Evolutionary conservation across 2,888 invertebrate genomes (phyloP).

Genomic region (Xanthia togata): DNA sequence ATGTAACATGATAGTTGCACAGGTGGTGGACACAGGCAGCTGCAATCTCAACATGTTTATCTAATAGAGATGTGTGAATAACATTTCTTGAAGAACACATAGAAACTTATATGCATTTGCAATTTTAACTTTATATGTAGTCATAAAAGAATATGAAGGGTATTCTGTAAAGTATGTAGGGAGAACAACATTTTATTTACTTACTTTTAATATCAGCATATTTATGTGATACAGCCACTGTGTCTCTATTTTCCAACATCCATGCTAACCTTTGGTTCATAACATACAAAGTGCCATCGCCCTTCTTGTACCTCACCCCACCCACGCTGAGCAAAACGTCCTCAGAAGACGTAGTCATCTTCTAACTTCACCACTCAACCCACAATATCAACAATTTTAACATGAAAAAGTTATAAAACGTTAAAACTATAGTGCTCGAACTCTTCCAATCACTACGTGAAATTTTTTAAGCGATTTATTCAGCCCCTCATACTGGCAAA

Average conservation of each 20-base stretch:
- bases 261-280: slow-evolving; percentile 99
- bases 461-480: slow-evolving; percentile 50
- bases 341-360: slow-evolving; percentile 97
- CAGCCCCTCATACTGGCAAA: slow-evolving; percentile 39
- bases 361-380: slow-evolving; percentile 58
- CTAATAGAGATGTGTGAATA: slow-evolving; percentile 18
- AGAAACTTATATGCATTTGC: neutral
- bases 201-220: slow-evolving; percentile 99
- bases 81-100: neutral
- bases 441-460: slow-evolving; percentile 60
- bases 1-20: slow-evolving; percentile 24
- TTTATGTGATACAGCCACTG: slow-evolving; percentile 97
- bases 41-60: slow-evolving; percentile 5
- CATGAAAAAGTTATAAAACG: slow-evolving; percentile 68
- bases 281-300: slow-evolving; percentile 98
- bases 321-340: slow-evolving; percentile 98
- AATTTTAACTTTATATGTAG: neutral
- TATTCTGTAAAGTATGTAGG: neutral
- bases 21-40: slow-evolving; percentile 18
- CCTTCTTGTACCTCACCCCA: slow-evolving; percentile 98
- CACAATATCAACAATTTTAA: slow-evolving; percentile 59
- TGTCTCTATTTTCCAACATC: slow-evolving; percentile 98
- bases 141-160: neutral
- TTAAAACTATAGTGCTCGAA: slow-evolving; percentile 66
- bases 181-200: slow-evolving; percentile 64